These are phyloP conservation scores for Agonum fuliginosum DNA, from an alignment of 2,888 invertebrate species.

Conservation along the genomic window DNA sequence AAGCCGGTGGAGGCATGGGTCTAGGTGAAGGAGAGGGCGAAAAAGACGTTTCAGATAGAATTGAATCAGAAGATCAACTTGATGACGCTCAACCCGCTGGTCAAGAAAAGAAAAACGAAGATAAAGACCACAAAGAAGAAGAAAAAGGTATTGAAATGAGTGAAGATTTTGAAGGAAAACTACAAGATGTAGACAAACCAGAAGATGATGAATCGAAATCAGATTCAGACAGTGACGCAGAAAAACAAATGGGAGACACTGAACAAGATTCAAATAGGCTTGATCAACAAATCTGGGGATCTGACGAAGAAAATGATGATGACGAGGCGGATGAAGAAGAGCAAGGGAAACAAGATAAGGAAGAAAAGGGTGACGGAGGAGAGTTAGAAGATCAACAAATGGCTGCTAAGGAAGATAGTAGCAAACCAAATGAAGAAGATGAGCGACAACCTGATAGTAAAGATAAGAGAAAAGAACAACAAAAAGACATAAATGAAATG, in stretches of 20 bases:
- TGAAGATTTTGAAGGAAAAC: constrained; percentile 93
- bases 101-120: constrained; percentile 80
- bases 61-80: constrained; percentile 91
- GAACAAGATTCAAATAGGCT: constrained; percentile 88
- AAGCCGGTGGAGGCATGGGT: constrained; percentile 85
- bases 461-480: constrained; percentile 73
- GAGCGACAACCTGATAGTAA: constrained; percentile 77
- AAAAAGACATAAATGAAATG: constrained; percentile 86
- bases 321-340: constrained; percentile 78
- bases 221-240: constrained; percentile 86
- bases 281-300: constrained; percentile 89
- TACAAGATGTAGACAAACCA: constrained; percentile 86
- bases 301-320: constrained; percentile 85
- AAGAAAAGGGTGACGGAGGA: constrained; percentile 70
- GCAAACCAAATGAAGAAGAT: constrained; percentile 69
- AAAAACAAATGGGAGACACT: constrained; percentile 98
- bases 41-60: constrained; percentile 95
- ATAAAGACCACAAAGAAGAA: constrained; percentile 88
- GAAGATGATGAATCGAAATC: constrained; percentile 78
- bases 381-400: constrained; percentile 66
- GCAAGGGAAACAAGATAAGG: constrained; percentile 77
- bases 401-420: constrained; percentile 72
- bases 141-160: constrained; percentile 97
- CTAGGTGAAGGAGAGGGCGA: constrained; percentile 95
- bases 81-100: constrained; percentile 91